A percentile compares a stretch with the other conserved stretches of the same genome.
phyloP scores from a whole-genome alignment of 2,113 vertebrate genomes.

The Phalacrocorax brasilianus region DNA sequence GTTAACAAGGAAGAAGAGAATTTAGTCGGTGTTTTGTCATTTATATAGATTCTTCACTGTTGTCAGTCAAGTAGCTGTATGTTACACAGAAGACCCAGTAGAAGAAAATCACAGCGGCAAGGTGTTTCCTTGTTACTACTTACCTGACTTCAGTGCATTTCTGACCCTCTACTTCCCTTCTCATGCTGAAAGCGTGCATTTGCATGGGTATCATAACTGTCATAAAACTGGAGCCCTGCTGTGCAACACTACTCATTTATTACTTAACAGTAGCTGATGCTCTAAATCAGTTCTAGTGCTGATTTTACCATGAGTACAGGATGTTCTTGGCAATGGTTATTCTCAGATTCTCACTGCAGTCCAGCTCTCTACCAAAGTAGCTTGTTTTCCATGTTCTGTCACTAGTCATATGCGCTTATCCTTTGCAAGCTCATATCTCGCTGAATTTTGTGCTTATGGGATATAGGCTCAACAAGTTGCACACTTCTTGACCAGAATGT shows the following conservation, averaged over 20 bases:
- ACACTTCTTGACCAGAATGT: not conserved
- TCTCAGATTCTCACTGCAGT: slow-evolving; percentile 10
- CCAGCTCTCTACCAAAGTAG: not conserved
- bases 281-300: slow-evolving; percentile 12
- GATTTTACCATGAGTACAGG: slow-evolving; percentile 22
- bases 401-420: not conserved
- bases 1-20: not conserved
- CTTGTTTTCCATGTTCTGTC: not conserved
- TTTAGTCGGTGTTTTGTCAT: not conserved
- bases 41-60: not conserved
- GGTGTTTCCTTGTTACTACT: not conserved
- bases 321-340: slow-evolving; percentile 30
- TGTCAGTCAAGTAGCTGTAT: not conserved
- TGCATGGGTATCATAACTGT: not conserved
- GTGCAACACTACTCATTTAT: not conserved
- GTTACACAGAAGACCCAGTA: not conserved
- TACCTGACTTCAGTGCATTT: not conserved
- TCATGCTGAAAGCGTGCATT: not conserved
- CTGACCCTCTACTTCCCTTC: not conserved
- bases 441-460: not conserved
- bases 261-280: slow-evolving; percentile 17
- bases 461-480: not conserved
- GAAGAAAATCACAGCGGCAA: not conserved
- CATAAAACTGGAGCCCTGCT: not conserved
- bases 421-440: not conserved